Conservation (phyloP, 2,888 invertebrate species). For the Smittia aterrima region DNA sequence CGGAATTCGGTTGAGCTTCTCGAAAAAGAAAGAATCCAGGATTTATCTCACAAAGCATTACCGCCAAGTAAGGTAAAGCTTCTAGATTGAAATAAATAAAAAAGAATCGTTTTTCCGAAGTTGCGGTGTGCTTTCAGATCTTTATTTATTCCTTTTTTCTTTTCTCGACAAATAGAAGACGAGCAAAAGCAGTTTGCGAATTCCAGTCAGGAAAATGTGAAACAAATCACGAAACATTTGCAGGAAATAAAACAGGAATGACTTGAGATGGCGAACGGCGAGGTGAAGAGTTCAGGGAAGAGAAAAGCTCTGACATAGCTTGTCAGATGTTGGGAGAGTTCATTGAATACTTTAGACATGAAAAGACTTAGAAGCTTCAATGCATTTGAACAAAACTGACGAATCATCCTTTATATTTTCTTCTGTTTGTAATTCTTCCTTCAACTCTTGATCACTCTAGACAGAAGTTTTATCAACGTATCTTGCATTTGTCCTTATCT, state of each 20-base stretch:
- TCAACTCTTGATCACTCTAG: not conserved
- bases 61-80: not conserved
- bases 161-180: slow-evolving; percentile 3
- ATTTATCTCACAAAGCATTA: not conserved
- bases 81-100: slow-evolving; percentile 2
- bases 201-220: slow-evolving; percentile 27
- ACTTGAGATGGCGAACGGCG: not conserved
- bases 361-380: too few relatives aligned
- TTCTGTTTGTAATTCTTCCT: not conserved
- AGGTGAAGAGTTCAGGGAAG: slow-evolving; percentile 28
- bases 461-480: not conserved
- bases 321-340: not conserved
- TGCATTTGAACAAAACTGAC: too few relatives aligned
- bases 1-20: not conserved
- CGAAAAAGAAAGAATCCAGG: not conserved
- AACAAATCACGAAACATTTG: slow-evolving; percentile 26
- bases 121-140: not conserved
- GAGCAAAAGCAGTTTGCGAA: not conserved
- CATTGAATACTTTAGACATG: too few relatives aligned
- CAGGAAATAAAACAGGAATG: slow-evolving; percentile 20
- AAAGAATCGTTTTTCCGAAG: slow-evolving; percentile 7
- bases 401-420: too few relatives aligned
- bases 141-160: slow-evolving; percentile 1
- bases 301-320: not conserved
- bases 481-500: slow-evolving; percentile 6